These are phyloP conservation scores for Lutraria lutraria DNA, from an alignment of 2,888 invertebrate genomes.

Conservation along the genomic window DNA sequence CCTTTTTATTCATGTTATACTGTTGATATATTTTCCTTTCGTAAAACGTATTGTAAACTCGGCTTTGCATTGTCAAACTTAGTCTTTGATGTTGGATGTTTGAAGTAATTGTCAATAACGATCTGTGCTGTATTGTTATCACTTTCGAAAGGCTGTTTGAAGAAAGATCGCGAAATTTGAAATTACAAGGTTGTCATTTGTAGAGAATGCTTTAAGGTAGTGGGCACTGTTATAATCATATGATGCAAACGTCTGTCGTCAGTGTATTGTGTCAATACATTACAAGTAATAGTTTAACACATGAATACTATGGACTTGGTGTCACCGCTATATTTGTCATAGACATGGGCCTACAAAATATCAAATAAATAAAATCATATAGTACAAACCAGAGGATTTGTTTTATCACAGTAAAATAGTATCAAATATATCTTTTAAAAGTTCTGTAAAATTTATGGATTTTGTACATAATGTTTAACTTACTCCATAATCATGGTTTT, in stretches of 20 bases:
- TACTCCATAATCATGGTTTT: not conserved
- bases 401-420: no score
- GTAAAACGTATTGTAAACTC: constrained; percentile 31
- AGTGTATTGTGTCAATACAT: not conserved
- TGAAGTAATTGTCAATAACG: constrained; percentile 24
- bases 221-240: not conserved
- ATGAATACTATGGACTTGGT: not conserved
- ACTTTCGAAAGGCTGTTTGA: not conserved
- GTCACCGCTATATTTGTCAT: not conserved
- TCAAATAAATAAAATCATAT: no score
- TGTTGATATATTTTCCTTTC: constrained; percentile 33
- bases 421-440: no score
- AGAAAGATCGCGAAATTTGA: constrained; percentile 8
- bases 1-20: constrained; percentile 22
- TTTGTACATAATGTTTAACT: no score
- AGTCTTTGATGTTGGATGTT: constrained; percentile 39
- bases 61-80: constrained; percentile 6
- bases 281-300: not conserved
- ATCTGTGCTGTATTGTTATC: not conserved
- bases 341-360: no score
- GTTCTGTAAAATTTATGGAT: no score
- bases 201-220: not conserved
- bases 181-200: not conserved
- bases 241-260: not conserved
- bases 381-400: no score